Percentiles rank a stretch among this genome's conserved stretches.
These are phyloP conservation scores for Stomatorhinus walkeri DNA, from an alignment of 2,797 vertebrate species.

Conservation along the genomic window DNA sequence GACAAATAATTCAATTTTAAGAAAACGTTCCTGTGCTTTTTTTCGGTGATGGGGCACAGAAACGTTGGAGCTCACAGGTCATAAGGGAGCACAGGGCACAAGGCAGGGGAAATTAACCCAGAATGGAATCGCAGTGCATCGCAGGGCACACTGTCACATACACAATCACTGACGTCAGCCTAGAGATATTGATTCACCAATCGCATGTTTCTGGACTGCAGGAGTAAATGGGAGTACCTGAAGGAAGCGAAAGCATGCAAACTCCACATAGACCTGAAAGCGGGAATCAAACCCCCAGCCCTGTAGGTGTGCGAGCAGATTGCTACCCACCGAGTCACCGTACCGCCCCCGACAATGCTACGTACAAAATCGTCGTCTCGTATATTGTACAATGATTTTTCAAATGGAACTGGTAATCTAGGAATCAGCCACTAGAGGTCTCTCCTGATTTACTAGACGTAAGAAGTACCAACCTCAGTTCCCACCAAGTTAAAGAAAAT, in stretches of 20 bases:
- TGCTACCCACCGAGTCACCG: background rate
- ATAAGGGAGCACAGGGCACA: background rate
- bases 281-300: background rate
- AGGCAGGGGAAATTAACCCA: background rate
- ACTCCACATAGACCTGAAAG: background rate
- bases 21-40: background rate
- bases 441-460: background rate
- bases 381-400: background rate
- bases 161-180: background rate
- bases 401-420: background rate
- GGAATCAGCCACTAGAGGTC: conserved; percentile 17
- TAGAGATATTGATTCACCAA: background rate
- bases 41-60: background rate
- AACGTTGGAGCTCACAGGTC: background rate
- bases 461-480: background rate
- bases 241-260: background rate
- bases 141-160: background rate
- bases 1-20: background rate
- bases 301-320: background rate
- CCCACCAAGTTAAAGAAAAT: background rate
- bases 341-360: background rate
- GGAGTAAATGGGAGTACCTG: background rate
- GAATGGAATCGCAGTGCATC: background rate
- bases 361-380: background rate
- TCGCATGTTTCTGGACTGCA: background rate